Conservation (phyloP, 2,113 vertebrate genomes). For the Corvus hawaiiensis region DNA sequence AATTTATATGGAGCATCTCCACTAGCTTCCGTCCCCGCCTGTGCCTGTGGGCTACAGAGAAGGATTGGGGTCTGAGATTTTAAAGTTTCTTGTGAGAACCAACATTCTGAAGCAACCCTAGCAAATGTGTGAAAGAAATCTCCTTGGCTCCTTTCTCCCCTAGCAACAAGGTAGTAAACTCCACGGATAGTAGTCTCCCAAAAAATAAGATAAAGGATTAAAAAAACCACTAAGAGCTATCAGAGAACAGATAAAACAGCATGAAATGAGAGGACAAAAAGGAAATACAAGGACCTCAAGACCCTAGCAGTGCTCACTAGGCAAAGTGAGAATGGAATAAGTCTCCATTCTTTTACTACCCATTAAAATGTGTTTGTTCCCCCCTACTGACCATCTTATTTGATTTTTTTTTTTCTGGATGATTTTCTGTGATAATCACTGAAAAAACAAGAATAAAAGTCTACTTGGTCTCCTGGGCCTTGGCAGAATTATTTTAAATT, state of each 20-base stretch:
- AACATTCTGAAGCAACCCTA: background rate
- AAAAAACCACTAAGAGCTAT: background rate
- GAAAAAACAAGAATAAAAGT: slow-evolving; percentile 11
- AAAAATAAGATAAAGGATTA: background rate
- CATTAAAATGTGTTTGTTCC: slow-evolving; percentile 5
- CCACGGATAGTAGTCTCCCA: background rate
- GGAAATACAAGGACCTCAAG: background rate
- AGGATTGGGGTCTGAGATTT: background rate
- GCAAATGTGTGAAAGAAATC: background rate
- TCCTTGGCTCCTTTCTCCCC: background rate
- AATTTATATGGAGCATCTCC: background rate
- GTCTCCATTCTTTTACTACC: background rate
- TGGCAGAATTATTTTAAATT: background rate
- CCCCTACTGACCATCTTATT: background rate
- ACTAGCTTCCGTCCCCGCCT: background rate
- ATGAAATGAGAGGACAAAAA: background rate
- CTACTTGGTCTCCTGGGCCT: background rate
- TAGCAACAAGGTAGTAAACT: background rate
- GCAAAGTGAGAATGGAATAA: slow-evolving; percentile 26
- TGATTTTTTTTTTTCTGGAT: background rate
- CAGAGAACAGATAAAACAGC: background rate
- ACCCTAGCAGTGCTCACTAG: background rate
- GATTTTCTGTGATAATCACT: slow-evolving; percentile 15
- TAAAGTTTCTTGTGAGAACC: background rate
- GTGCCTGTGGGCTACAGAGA: background rate